Conservation (phyloP, 37 sponge, comb jelly and placozoan genomes). For the Corticium candelabrum region DNA sequence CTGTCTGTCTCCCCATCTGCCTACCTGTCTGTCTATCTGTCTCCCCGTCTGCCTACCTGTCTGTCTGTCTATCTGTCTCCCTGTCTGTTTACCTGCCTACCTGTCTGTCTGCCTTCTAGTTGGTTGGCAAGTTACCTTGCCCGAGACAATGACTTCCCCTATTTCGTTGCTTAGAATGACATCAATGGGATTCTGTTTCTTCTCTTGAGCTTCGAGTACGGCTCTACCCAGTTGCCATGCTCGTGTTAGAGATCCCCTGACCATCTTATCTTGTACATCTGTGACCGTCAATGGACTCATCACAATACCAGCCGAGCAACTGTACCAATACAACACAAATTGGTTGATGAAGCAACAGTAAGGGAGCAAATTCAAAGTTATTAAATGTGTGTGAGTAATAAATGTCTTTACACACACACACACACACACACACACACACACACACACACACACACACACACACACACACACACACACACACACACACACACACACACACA, state of each 20-base stretch:
- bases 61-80: too few relatives aligned
- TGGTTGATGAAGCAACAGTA: not conserved
- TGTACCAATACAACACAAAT: too few relatives aligned
- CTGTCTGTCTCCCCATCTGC: too few relatives aligned
- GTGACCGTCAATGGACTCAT: conserved; percentile 20
- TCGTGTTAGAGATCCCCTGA: conserved; percentile 38
- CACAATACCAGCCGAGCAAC: conserved; percentile 43
- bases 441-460: conserved; percentile 14
- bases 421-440: not conserved
- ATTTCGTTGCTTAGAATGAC: conserved; percentile 32
- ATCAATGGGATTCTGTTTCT: conserved; percentile 21
- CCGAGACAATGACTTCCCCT: conserved; percentile 45
- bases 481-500: conserved; percentile 12
- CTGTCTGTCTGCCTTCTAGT: not conserved
- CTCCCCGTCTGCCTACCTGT: too few relatives aligned
- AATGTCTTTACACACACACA: not conserved
- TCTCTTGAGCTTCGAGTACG: conserved; percentile 29
- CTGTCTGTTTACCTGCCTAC: too few relatives aligned
- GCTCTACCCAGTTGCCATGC: conserved; percentile 67
- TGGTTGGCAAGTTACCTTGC: conserved; percentile 39
- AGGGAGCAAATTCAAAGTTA: too few relatives aligned
- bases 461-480: not conserved
- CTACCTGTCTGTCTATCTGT: too few relatives aligned
- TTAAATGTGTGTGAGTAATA: too few relatives aligned
- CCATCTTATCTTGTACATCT: conserved; percentile 31